Percentiles rank a stretch among this genome's conserved stretches.
Evolutionary conservation across 2,113 vertebrate species (phyloP).

Genomic region (Chaetodon trifascialis): DNA sequence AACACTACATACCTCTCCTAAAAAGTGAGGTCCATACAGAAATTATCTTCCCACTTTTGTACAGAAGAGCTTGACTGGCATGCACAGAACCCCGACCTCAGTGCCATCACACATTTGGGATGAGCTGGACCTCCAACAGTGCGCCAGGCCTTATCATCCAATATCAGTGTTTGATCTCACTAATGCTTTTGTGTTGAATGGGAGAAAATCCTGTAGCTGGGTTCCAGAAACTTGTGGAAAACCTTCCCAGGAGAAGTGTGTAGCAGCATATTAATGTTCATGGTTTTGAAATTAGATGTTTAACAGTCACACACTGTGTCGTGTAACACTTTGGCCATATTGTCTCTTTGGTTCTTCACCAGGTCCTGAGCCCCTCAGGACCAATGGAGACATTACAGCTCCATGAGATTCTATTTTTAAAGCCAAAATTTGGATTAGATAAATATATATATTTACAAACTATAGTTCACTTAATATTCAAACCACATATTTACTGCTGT

Average conservation of each 20-base stretch:
- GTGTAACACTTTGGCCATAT: background rate
- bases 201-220: background rate
- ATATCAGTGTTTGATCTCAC: background rate
- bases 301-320: background rate
- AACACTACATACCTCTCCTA: background rate
- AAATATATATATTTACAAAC: background rate
- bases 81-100: background rate
- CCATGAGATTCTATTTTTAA: background rate
- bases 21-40: background rate
- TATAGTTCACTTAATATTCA: background rate
- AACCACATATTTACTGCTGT: background rate
- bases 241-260: background rate
- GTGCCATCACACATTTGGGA: background rate
- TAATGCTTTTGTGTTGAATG: background rate
- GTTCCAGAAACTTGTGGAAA: background rate
- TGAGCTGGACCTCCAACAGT: background rate
- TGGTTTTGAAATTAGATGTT: background rate
- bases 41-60: background rate
- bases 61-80: background rate
- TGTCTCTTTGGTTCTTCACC: background rate
- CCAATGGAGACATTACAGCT: background rate
- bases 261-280: background rate
- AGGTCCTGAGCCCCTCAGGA: background rate
- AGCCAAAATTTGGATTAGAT: background rate
- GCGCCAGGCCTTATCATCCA: background rate